Percentiles rank a stretch among this genome's conserved stretches.
Evolutionary conservation across 2,888 invertebrate genomes (phyloP).

Genomic region (Notodonta ziczac): DNA sequence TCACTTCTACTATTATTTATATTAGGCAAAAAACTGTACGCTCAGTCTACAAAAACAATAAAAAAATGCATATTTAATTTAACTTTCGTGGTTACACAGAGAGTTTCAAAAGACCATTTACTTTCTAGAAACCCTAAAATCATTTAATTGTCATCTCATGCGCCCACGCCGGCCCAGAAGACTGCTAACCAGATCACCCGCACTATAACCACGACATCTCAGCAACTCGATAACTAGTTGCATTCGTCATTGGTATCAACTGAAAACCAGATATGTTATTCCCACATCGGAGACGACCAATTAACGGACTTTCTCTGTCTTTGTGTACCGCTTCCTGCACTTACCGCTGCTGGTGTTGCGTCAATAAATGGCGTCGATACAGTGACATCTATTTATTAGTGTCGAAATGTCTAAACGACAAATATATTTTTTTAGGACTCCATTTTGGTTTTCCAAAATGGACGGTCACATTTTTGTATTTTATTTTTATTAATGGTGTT

Average conservation of each 20-base stretch:
- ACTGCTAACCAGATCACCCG: background rate
- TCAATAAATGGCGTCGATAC: conserved; percentile 20
- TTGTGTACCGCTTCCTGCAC: conserved; percentile 25
- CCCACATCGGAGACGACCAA: conserved; percentile 18
- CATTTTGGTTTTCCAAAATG: no score
- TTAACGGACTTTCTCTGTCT: conserved; percentile 39
- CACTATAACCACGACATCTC: background rate
- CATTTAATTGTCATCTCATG: no score
- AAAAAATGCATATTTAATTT: no score
- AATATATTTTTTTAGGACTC: no score
- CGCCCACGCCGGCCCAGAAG: background rate
- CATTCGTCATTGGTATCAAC: background rate
- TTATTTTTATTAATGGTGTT: no score
- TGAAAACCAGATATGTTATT: conserved; percentile 5
- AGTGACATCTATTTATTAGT: background rate
- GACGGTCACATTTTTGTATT: no score
- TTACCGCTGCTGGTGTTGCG: conserved; percentile 13
- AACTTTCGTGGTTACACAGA: no score
- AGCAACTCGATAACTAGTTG: background rate
- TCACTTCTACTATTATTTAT: no score
- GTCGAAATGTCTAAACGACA: background rate
- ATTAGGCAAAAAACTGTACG: no score
- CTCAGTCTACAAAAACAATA: no score
- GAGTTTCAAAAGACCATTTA: no score
- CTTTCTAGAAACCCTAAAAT: no score